Base-by-base conservation (phyloP, 2,888 invertebrate species). In the Omphaloscelis lunosa region DNA sequence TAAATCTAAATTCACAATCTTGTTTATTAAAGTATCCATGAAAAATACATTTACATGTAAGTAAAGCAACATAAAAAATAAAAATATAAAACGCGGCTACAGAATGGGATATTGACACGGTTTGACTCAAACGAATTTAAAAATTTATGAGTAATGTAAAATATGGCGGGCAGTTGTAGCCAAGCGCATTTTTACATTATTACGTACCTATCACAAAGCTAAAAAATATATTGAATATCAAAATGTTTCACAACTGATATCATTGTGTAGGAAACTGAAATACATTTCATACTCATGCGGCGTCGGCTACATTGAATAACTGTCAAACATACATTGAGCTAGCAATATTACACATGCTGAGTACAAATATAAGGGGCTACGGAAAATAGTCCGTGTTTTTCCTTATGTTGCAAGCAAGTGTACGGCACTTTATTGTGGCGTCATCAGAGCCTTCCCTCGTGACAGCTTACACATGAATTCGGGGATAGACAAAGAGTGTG, bases 381-480 rank as follows among this genome's bases (percentile, higher is more conserved):
- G 70, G 73, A 82, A 81, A 80, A 78, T 79, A 79, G 74, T 68
- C 68, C 79, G 67, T 81, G 76, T 81, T 80, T 85, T 87, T 86
- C 86, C 84, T 89, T 86, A 86, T 84, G 76, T 82, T 90, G 88
- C 89, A 89, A 89, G 89, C 78, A 85, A 93, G 91, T 92, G 91
- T 92, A 92, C 88, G 90, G 89, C 91, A 92, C 92, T 92, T 92
- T 92, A 92, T 93, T 93, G 94, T 93, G 90, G 90, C 93, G 89
- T 90, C 93, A 91, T 90, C 92, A 89, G 83, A 85, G 88, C 88
- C 88, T 91, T 91, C 91, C 91, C 92, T 89, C 91, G 89, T 91
- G 93, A 91, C 92, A 92, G 92, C 93, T 92, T 92, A 92, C 92
- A 93, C 93, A 93, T 93, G 93, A 94, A 93, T 94, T 94, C 92